Conservation (phyloP, 53 echinoderm and acorn worm genomes). For the Holothuria leucospilota region DNA sequence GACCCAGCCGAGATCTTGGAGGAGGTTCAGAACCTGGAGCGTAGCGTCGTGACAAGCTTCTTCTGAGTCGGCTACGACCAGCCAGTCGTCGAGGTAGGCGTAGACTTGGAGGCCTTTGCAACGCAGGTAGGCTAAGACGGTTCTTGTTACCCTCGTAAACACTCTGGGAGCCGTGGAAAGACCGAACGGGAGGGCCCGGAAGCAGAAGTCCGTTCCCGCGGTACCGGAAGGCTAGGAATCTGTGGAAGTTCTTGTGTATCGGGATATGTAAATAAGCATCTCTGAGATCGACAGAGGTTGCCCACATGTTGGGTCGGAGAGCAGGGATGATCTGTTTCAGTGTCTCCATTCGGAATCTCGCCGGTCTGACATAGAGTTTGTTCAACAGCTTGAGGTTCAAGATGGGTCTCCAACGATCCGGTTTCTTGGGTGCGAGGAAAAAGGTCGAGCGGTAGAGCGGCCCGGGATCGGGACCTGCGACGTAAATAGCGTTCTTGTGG, state of each 20-base stretch:
- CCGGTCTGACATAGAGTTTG: too few relatives aligned
- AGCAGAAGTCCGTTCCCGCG: constrained; percentile 19
- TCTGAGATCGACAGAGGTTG: constrained; percentile 23
- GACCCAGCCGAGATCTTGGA: constrained; percentile 13
- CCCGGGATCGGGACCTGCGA: too few relatives aligned
- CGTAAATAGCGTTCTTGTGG: too few relatives aligned
- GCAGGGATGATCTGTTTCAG: too few relatives aligned
- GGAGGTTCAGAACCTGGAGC: background rate
- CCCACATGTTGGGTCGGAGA: background rate
- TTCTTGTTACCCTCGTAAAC: constrained; percentile 56
- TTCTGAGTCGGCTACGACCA: background rate
- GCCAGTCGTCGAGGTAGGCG: constrained; percentile 67
- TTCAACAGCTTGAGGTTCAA: too few relatives aligned
- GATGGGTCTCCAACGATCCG: too few relatives aligned
- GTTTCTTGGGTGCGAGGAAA: too few relatives aligned
- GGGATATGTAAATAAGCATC: constrained; percentile 46
- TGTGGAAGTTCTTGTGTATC: background rate
- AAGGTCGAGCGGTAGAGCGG: too few relatives aligned
- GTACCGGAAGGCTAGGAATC: background rate
- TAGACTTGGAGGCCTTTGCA: constrained; percentile 19
- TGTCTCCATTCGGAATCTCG: too few relatives aligned
- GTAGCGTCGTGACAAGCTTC: background rate
- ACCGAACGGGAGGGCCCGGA: constrained; percentile 63
- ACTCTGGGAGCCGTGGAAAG: constrained; percentile 58
- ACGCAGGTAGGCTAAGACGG: constrained; percentile 29